Percentiles rank a stretch among this genome's conserved stretches.
Conservation (phyloP, 1,140 invertebrate genomes). For the Tyrophagus putrescentiae region DNA sequence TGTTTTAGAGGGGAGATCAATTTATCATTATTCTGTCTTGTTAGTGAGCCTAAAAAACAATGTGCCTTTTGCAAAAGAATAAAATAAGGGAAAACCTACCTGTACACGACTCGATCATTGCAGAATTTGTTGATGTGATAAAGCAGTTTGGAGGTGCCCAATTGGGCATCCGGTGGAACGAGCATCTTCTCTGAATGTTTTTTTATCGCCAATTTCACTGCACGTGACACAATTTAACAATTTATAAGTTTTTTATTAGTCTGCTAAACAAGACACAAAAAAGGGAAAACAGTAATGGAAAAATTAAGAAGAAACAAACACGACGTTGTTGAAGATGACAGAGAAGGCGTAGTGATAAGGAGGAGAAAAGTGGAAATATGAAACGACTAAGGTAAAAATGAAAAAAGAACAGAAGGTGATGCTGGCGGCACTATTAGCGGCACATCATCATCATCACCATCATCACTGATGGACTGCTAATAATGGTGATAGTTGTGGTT, state of each 20-base stretch:
- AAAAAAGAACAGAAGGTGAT: too few species aligned
- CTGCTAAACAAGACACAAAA: neutral
- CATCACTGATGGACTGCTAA: neutral
- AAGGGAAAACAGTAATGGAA: neutral
- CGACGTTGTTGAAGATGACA: neutral
- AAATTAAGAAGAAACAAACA: neutral
- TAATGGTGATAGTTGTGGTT: neutral
- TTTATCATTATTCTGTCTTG: too few species aligned
- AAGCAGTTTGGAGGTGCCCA: constrained; percentile 18
- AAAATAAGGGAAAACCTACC: constrained; percentile 8
- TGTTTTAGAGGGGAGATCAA: too few species aligned
- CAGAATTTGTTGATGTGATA: constrained; percentile 25
- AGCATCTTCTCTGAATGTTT: constrained; percentile 15
- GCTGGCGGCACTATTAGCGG: neutral
- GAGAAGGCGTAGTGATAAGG: neutral
- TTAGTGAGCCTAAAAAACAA: too few species aligned
- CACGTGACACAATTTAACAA: too few species aligned
- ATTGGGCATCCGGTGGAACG: constrained; percentile 19
- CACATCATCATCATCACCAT: neutral
- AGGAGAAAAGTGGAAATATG: too few species aligned
- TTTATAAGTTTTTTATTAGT: neutral
- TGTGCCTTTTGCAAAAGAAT: too few species aligned
- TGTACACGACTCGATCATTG: constrained; percentile 20
- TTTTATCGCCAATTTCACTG: neutral
- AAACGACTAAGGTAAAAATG: too few species aligned